phyloP scores from a whole-genome alignment of 2,113 vertebrate species.

The Epinephelus lanceolatus region DNA sequence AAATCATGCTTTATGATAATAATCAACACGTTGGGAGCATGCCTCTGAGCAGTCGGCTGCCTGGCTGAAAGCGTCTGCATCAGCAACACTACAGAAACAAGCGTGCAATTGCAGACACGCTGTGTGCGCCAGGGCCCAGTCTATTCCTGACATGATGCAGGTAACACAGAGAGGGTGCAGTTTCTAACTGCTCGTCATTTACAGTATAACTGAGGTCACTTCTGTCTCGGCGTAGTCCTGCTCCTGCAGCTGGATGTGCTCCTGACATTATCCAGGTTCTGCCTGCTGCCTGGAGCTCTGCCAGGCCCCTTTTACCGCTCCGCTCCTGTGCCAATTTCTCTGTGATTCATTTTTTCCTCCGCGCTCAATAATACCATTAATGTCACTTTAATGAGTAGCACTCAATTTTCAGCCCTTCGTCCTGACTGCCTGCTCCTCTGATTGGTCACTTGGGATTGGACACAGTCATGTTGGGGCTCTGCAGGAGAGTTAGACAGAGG shows the following conservation, averaged over 20 bases:
- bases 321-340: slow-evolving; percentile 61
- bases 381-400: slow-evolving; percentile 77
- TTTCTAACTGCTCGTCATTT: slow-evolving; percentile 1
- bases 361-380: slow-evolving; percentile 75
- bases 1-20: slow-evolving; percentile 52
- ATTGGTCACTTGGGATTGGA: slow-evolving; percentile 64
- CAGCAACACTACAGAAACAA: slow-evolving; percentile 45
- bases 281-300: slow-evolving; percentile 58
- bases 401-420: slow-evolving; percentile 72
- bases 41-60: slow-evolving; percentile 31
- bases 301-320: slow-evolving; percentile 57
- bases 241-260: slow-evolving; percentile 17
- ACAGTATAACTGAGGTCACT: slow-evolving; percentile 35
- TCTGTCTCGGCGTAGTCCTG: slow-evolving; percentile 1
- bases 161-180: slow-evolving; percentile 11
- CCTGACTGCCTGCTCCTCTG: slow-evolving; percentile 52
- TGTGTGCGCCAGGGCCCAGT: neutral
- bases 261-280: slow-evolving; percentile 62
- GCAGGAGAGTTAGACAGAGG: slow-evolving; percentile 27
- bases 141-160: neutral
- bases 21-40: slow-evolving; percentile 50
- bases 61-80: slow-evolving; percentile 22
- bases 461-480: slow-evolving; percentile 40
- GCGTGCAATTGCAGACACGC: neutral
- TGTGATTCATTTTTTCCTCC: slow-evolving; percentile 65